Evolutionary conservation across 2,888 invertebrate genomes (phyloP), one percentile per base, ranked within the genome.

Genomic region (Macroteleia sp.): DNA sequence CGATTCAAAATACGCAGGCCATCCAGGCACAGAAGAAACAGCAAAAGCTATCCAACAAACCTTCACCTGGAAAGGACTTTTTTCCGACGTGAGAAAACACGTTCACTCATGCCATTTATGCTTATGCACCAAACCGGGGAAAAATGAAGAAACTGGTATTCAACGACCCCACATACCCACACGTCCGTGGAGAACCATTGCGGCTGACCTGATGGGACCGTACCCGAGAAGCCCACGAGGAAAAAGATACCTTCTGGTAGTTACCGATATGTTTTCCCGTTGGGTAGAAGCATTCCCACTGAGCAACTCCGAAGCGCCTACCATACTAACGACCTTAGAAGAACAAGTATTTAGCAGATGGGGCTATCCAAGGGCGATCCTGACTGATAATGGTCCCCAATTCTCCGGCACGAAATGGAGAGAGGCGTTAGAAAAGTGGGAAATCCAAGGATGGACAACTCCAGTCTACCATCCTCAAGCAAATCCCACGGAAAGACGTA

Each of bases 41-140:
- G n/a, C n/a, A n/a, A n/a, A n/a, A n/a, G n/a, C n/a, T n/a, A n/a
- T n/a, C n/a, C n/a, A n/a, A n/a, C n/a, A n/a, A n/a, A n/a, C n/a
- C n/a, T n/a, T n/a, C n/a, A n/a, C n/a, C n/a, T n/a, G 74, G 30
- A 81, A 81, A 30, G 81, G 78, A 0, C 50, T 57, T 0, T 79
- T 79, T 2, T 4, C 5, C 6, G 30, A 30, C 10, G 30, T 30
- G 10, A 30, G 10, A 30, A 30, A 30, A 10, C 2, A 30, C 30
- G 30, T 30, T 8, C 30, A 10, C 4, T 30, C 30, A 10, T 30
- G 30, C 30, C 30, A 9, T 10, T 10, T 30, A 25, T 80, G 79
- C 39, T 1, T 28, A 0, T 36, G 54, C 9, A 1, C 16, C 0
- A 10, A 16, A 1, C 46, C 30, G 62, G 62, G 12, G 4, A 14